Base-by-base conservation (phyloP, 1,140 invertebrate genomes). In the Nephotettix cincticeps region DNA sequence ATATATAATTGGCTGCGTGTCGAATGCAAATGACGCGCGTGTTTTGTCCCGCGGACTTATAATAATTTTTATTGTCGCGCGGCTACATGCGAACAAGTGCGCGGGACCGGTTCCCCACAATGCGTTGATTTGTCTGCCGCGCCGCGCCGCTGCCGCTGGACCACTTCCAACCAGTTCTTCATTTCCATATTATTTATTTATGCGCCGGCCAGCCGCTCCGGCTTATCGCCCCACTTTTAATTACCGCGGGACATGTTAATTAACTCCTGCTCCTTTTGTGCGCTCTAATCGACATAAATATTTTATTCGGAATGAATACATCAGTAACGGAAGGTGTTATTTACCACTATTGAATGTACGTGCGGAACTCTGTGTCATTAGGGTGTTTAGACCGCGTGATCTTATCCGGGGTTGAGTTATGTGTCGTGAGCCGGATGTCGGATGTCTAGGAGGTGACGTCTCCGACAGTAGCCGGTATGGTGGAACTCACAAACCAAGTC, bases 151-250 rank as follows among this genome's bases (percentile, higher is more conserved):
- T 4, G 25, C 56, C 23, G 14, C 28, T 61, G 56, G 56, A 14
- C 56, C 6, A 25, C 27, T 14, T 61, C 56, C 56, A 61, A 23
- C 56, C 23, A 9, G 56, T 61, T 27, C 56, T 61, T 61, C 56
- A 61, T 61, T 61, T 61, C 56, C 56, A 61, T 61, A 61, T 61
- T 61, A 61, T 61, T 61, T 61, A 61, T 61, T 61, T 61, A 61
- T 61, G 56, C 56, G 56, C 56, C 21, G 21, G 6, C 47, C 47
- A 23, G 27, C 1, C 56, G 56, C 21, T 28, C 47, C 27, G 23
- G 56, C 56, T 61, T 61, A 61, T 61, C 56, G 56, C 21, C 28
- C 56, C n/a, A 61, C 56, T 61, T 61, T 61, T 61, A 61, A 61
- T 61, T 61, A 61, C 56, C 9, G 4, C 56, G 47, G 47, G 25